A percentile compares a stretch with the other conserved stretches of the same genome.
These are phyloP conservation scores for Odontomachus brunneus DNA, from an alignment of 1,140 invertebrate genomes.

Conservation along the genomic window DNA sequence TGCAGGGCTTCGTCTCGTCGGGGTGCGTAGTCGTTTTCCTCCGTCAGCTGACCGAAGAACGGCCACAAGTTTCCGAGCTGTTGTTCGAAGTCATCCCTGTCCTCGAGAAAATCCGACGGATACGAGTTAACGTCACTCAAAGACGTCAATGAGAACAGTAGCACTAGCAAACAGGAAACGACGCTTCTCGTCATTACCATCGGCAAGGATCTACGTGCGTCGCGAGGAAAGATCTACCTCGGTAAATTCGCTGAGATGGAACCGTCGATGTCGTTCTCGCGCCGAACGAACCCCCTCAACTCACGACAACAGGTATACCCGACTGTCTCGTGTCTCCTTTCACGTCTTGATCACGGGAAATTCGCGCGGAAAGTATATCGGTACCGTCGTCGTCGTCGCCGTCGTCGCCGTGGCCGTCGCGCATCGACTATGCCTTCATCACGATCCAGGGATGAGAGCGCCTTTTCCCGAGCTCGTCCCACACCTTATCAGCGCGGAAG, in stretches of 20 bases:
- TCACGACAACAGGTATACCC: no score
- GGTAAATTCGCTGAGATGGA: not conserved
- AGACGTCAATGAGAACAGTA: not conserved
- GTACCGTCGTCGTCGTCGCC: not conserved
- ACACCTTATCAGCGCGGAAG: constrained; percentile 43
- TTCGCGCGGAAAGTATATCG: constrained; percentile 1
- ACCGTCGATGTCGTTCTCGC: not conserved
- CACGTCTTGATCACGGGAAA: not conserved
- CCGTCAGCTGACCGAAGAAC: constrained; percentile 17
- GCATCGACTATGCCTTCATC: constrained; percentile 26
- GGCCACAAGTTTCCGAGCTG: not conserved
- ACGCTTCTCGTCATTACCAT: constrained; percentile 36
- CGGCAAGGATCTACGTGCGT: not conserved
- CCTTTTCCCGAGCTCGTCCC: not conserved
- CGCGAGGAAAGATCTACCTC: not conserved
- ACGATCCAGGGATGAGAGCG: not conserved
- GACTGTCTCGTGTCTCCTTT: not conserved
- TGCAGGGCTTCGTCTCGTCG: constrained; percentile 45
- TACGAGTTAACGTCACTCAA: constrained; percentile 12
- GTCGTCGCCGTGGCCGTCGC: not conserved
- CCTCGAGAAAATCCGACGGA: not conserved
- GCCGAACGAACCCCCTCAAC: no score
- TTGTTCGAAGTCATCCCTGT: not conserved
- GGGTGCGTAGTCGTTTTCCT: constrained; percentile 23
- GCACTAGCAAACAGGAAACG: constrained; percentile 11